Evolutionary conservation across 2,888 invertebrate genomes (phyloP), one percentile per base, ranked within the genome.

Genomic region (Leptarthrus brevirostris): DNA sequence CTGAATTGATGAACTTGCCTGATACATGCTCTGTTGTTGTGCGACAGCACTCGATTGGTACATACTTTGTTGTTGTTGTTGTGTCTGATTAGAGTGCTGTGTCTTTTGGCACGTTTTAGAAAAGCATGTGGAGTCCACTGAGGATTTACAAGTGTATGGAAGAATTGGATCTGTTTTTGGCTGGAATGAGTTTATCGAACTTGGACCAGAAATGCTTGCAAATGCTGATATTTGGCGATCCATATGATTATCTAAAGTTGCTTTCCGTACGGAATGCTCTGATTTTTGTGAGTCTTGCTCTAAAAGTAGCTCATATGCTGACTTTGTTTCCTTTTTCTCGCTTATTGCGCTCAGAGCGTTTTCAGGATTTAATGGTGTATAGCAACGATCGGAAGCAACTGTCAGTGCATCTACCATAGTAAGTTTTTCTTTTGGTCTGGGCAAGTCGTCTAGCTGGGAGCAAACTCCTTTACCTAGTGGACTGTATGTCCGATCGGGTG

Each of bases 371-470:
- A 89, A 81, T 24, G 90, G 89, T 73, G 88, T 88, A 78, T 88
- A 90, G 2, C 89, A 87, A 52, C 89, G 84, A 54, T 89, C 89
- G 8, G 91, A 88, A 24, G 91, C 91, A 74, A 89, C 88, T 24
- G 89, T 87, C 53, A 91, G 82, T 16, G 91, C 91, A 75, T 88
- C 88, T 75, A 83, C 83, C 76, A 89, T 84, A 56, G 86, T 87
- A 1, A 88, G 86, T 78, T 87, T 86, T 79, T 87, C 86, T 76
- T 87, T 86, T 73, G 84, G 83, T 2, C 83, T 84, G 56, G 85
- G 85, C 66, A 85, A 77, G 74, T 84, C 85, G 10, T 84, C 79
- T 34, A 81, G 74, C 73, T 86, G 84, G 22, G 84, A 84, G 72
- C 83, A 83, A 1, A 85, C 85, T 66, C 86, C 86, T 16, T 86